Evolutionary conservation across 2,888 invertebrate species (phyloP).

Genomic region (Drosophila subquinaria): DNA sequence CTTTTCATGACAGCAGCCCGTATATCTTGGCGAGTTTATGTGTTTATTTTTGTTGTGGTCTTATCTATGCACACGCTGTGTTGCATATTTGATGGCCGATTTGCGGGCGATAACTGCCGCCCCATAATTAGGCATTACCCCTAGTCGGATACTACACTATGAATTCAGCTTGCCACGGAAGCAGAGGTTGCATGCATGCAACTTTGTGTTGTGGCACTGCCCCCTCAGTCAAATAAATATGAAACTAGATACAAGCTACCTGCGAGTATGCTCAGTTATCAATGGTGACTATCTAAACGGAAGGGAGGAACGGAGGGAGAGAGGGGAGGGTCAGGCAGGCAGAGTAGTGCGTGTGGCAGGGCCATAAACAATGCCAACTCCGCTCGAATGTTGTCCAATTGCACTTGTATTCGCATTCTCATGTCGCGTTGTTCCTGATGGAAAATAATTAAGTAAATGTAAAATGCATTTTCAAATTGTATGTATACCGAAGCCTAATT

Average conservation of each 20-base stretch:
- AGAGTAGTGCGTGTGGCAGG: constrained; percentile 66
- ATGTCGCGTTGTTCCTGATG: constrained; percentile 41
- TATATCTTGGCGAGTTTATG: constrained; percentile 60
- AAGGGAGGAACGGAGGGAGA: neutral
- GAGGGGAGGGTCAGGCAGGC: neutral
- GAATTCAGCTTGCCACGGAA: constrained; percentile 24
- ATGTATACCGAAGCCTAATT: constrained; percentile 52
- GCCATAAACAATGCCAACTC: constrained; percentile 68
- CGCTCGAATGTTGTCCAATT: constrained; percentile 40
- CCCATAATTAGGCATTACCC: constrained; percentile 65
- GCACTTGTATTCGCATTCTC: constrained; percentile 50
- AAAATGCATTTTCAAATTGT: constrained; percentile 74
- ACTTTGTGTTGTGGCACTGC: constrained; percentile 40
- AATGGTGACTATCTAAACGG: constrained; percentile 53
- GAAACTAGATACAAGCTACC: constrained; percentile 56
- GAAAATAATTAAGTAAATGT: constrained; percentile 77
- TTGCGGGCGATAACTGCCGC: constrained; percentile 65
- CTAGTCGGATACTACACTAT: neutral
- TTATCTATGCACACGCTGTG: constrained; percentile 50
- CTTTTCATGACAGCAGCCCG: constrained; percentile 61
- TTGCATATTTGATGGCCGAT: constrained; percentile 70
- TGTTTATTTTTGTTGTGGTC: neutral
- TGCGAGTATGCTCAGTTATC: constrained; percentile 48
- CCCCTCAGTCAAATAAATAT: constrained; percentile 10
- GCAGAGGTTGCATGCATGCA: constrained; percentile 32